Base-by-base conservation (phyloP, 2,888 invertebrate genomes). In the Caenorhabditis panamensis region DNA sequence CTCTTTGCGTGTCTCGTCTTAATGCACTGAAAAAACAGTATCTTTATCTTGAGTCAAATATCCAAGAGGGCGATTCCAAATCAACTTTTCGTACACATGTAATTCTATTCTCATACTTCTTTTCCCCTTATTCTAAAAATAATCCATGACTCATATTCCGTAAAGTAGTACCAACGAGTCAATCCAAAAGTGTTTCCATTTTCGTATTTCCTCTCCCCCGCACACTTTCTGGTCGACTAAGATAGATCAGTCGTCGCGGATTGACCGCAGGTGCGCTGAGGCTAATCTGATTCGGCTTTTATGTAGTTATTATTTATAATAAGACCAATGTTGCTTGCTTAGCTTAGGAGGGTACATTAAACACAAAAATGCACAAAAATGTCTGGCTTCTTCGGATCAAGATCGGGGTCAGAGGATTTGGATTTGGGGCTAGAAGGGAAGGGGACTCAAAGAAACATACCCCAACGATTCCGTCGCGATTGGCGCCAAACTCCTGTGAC, bases 401-500 rank as follows among this genome's bases (percentile, higher is more conserved):
- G 28, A 53, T 20, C 2, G 41, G 16, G 31, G n/a, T n/a, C n/a
- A n/a, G n/a, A n/a, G n/a, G n/a, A 18, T 11, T n/a, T 2, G n/a
- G 20, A 20, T 6, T 18, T 18, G 18, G n/a, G 47, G 47, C 41
- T 6, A 53, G 31, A 31, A 4, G 31, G 9, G 31, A 31, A 31
- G 9, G 31, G 31, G 31, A 9, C 9, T 9, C n/a, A n/a, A 9
- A 41, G 41, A 11, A 54, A 63, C 73, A 56, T 49, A 83, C 83
- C 1, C 62, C 73, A 31, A 80, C 73, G 8, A 72, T 66, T 20
- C 82, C 82, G 28, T 79, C 79, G 11, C 79, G 61, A 64, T 77
- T 79, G 22, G 72, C 47, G 13, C 73, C 76, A 58, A 82, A 69
- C 49, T 79, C 84, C 49, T 84, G 77, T 1, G 78, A 62, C 11